Evolutionary conservation across 2,797 vertebrate species (phyloP).

Genomic region (Centropyge bicolor): DNA sequence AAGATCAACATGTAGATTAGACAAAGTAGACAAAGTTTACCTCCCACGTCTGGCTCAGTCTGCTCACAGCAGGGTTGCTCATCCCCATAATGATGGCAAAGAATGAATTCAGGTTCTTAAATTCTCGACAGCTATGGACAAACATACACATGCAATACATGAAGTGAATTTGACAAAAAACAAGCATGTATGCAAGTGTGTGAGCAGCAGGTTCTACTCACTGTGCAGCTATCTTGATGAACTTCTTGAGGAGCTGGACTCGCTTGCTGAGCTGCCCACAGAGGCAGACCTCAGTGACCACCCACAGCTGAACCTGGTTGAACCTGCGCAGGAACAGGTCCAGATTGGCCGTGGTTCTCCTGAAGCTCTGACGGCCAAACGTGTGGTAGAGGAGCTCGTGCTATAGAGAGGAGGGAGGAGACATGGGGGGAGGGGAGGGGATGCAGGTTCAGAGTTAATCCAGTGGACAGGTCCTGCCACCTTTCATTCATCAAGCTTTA

Average conservation of each 20-base stretch:
- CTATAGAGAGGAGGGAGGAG: conserved; percentile 75
- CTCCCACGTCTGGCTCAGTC: conserved; percentile 97
- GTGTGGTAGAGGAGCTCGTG: conserved; percentile 97
- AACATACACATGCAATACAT: conserved; percentile 6
- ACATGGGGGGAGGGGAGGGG: background rate
- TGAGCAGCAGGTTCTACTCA: conserved; percentile 82
- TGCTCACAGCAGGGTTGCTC: conserved; percentile 97
- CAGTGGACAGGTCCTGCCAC: background rate
- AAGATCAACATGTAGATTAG: background rate
- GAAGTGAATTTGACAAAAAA: background rate
- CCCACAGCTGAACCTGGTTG: conserved; percentile 99
- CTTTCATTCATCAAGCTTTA: background rate
- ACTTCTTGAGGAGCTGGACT: conserved; percentile 98
- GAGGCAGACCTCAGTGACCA: conserved; percentile 96
- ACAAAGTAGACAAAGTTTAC: conserved; percentile 79
- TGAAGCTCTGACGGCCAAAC: conserved; percentile 95
- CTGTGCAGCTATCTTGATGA: conserved; percentile 99
- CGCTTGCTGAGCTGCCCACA: conserved; percentile 96
- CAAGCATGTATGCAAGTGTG: background rate
- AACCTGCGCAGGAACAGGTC: conserved; percentile 96
- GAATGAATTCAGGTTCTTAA: conserved; percentile 98
- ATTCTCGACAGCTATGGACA: conserved; percentile 93
- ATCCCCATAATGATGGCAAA: conserved; percentile 99
- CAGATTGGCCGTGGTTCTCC: conserved; percentile 95
- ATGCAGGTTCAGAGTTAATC: conserved; percentile 40